Evolutionary conservation across 2,797 vertebrate genomes (phyloP).

Genomic region (Rhynchonycteris naso): DNA sequence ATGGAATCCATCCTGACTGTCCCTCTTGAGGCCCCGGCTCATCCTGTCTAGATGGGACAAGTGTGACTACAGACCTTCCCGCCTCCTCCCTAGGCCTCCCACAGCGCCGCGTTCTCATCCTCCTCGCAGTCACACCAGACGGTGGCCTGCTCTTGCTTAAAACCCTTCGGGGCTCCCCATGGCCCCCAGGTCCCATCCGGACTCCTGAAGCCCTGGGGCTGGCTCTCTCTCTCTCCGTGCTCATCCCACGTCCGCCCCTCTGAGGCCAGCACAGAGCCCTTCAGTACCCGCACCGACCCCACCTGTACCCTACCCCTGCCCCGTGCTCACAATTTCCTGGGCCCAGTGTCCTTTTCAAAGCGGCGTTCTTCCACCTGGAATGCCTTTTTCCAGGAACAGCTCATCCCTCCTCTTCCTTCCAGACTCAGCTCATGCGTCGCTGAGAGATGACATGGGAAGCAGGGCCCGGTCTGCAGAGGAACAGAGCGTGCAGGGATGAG

Average conservation of each 20-base stretch:
- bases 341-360: not conserved
- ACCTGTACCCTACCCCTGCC: rapidly evolving
- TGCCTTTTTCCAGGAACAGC: rapidly evolving
- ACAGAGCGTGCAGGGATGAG: not conserved
- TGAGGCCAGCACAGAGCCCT: not conserved
- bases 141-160: not conserved
- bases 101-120: not conserved
- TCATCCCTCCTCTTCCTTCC: not conserved
- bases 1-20: rapidly evolving
- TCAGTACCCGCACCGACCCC: rapidly evolving
- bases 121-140: not conserved
- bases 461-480: not conserved
- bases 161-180: not conserved
- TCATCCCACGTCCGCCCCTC: not conserved
- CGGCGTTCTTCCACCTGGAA: not conserved
- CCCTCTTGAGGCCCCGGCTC: not conserved
- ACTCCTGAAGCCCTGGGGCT: too few relatives aligned
- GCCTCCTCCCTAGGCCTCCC: rapidly evolving
- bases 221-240: not conserved
- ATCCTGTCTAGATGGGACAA: not conserved
- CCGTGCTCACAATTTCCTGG: rapidly evolving
- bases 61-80: rapidly evolving
- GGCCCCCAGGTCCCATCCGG: too few relatives aligned
- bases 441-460: rapidly evolving
- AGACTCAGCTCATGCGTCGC: not conserved